A percentile compares a stretch with the other conserved stretches of the same genome.
phyloP scores from a whole-genome alignment of 2,888 invertebrate species.

The Metacarcinus magister region DNA sequence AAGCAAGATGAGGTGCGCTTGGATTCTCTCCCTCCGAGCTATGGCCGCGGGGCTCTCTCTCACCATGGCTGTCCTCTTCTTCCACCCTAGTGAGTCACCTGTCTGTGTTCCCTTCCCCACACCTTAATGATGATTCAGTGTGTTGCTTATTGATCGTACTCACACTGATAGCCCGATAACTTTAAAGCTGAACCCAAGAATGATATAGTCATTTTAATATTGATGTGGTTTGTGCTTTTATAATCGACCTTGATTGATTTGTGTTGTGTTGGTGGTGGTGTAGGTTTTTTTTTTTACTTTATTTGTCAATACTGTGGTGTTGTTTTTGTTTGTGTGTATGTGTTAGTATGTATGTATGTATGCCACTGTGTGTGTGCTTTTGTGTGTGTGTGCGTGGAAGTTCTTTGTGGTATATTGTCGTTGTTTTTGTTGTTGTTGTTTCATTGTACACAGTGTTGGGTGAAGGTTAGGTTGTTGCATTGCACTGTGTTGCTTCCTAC shows the following conservation, averaged over 20 bases:
- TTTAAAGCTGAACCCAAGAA: too few species aligned
- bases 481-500: neutral
- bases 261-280: too few species aligned
- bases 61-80: constrained; percentile 63
- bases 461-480: neutral
- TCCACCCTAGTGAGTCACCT: constrained; percentile 68
- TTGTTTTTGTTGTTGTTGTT: neutral
- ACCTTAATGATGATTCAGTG: neutral
- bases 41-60: constrained; percentile 43
- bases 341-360: neutral
- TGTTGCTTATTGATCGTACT: neutral
- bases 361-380: too few species aligned
- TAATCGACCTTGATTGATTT: neutral
- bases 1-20: neutral
- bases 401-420: neutral
- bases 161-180: neutral
- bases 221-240: neutral
- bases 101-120: neutral
- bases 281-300: too few species aligned
- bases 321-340: neutral
- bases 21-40: constrained; percentile 50
- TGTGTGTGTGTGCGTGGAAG: too few species aligned
- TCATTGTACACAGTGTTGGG: neutral
- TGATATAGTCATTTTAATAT: too few species aligned
- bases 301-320: too few species aligned